These are phyloP conservation scores for Bilobella aurantiaca DNA, from an alignment of 1,140 invertebrate species.

Conservation along the genomic window DNA sequence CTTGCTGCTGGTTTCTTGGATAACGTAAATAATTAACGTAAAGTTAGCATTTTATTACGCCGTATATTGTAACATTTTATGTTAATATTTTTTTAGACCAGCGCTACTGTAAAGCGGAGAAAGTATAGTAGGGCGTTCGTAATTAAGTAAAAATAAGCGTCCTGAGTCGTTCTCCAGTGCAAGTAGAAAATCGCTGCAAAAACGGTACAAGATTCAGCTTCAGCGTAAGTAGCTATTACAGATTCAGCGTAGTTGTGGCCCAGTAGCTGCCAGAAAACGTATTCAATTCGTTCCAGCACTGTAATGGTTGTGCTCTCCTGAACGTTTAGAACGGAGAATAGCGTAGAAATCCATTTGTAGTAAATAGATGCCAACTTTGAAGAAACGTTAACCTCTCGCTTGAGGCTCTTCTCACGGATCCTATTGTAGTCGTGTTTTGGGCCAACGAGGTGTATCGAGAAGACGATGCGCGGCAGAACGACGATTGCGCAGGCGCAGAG, in stretches of 20 bases:
- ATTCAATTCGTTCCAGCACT: neutral
- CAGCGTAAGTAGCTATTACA: neutral
- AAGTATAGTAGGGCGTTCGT: too few species aligned
- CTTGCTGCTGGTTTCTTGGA: too few species aligned
- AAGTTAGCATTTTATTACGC: too few species aligned
- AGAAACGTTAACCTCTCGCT: neutral
- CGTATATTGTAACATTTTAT: too few species aligned
- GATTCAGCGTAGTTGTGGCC: neutral
- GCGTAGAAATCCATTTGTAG: neutral
- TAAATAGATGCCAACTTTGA: neutral
- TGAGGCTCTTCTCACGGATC: neutral
- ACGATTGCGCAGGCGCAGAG: neutral
- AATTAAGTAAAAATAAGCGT: too few species aligned
- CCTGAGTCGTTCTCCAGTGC: too few species aligned
- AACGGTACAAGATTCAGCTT: neutral
- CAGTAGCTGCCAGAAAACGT: neutral
- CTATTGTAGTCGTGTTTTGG: neutral
- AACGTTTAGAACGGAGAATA: neutral
- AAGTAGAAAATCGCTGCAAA: too few species aligned
- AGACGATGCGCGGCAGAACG: neutral
- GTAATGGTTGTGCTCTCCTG: neutral
- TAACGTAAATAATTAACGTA: too few species aligned
- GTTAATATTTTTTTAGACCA: too few species aligned
- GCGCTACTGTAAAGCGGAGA: too few species aligned
- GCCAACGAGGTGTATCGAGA: neutral